A percentile compares a stretch with the other conserved stretches of the same genome.
Evolutionary conservation across 1,140 invertebrate species (phyloP).

Genomic region (Drosophila mojavensis): DNA sequence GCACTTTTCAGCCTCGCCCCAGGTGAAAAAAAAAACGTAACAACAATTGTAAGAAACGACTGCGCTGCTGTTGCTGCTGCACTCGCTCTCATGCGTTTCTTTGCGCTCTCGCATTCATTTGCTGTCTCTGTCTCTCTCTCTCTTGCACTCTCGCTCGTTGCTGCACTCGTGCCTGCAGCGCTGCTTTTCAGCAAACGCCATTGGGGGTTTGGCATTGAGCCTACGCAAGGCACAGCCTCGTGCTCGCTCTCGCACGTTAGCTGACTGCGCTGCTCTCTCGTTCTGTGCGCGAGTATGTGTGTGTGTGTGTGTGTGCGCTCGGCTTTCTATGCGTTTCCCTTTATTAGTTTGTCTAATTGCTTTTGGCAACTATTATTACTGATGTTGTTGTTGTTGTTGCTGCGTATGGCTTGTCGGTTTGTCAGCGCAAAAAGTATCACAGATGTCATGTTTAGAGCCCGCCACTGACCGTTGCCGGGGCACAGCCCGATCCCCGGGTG

Average conservation of each 20-base stretch:
- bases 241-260: conserved; percentile 20
- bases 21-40: conserved; percentile 39
- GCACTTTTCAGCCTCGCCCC: conserved; percentile 39
- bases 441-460: conserved; percentile 59
- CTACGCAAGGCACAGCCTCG: conserved; percentile 36
- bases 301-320: conserved; percentile 14
- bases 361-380: conserved; percentile 79
- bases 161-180: conserved; percentile 64
- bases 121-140: background rate
- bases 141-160: conserved; percentile 14
- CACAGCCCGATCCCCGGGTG: conserved; percentile 40
- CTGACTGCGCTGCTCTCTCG: conserved; percentile 7
- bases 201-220: conserved; percentile 77
- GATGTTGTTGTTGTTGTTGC: conserved; percentile 39
- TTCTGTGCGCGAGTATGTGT: background rate
- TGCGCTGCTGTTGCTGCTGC: conserved; percentile 31
- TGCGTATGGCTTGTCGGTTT: conserved; percentile 53
- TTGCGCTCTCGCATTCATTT: background rate
- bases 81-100: conserved; percentile 26
- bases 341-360: conserved; percentile 82
- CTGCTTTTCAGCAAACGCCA: conserved; percentile 66
- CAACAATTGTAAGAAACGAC: conserved; percentile 9
- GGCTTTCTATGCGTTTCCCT: conserved; percentile 69
- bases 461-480: conserved; percentile 41
- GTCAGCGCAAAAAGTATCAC: conserved; percentile 69